Evolutionary conservation across 2,888 invertebrate species (phyloP).

Genomic region (Apamea sordens): DNA sequence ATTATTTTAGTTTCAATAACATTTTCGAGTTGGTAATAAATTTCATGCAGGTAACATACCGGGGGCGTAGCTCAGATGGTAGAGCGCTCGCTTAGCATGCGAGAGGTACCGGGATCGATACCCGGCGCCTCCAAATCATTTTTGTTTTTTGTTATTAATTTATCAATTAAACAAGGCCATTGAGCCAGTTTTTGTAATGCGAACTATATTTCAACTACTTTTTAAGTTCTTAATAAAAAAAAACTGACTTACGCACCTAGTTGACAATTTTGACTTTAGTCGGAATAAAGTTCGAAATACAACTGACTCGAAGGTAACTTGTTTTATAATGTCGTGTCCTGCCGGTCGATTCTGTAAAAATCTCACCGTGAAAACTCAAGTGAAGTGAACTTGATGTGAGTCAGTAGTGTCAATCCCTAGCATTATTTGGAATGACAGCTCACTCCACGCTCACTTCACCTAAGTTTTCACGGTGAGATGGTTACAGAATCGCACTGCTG

Average conservation of each 20-base stretch:
- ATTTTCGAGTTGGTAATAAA: not conserved
- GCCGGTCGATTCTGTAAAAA: no score
- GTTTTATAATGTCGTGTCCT: not conserved
- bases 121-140: constrained; percentile 88
- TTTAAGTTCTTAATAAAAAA: not conserved
- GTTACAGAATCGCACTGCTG: no score
- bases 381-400: no score
- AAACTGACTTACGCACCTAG: not conserved
- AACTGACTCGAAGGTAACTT: not conserved
- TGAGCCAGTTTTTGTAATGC: not conserved
- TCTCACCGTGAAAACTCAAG: no score
- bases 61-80: constrained; percentile 91
- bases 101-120: constrained; percentile 91
- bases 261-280: not conserved
- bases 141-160: constrained; percentile 32
- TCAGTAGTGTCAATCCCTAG: no score
- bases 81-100: constrained; percentile 91
- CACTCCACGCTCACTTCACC: no score
- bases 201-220: not conserved
- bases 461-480: no score
- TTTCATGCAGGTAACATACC: not conserved
- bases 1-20: not conserved
- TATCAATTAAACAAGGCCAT: not conserved
- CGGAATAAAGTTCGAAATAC: not conserved
- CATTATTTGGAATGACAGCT: no score